Conservation (phyloP, 1,140 invertebrate genomes). For the Neuroterus valhalla region DNA sequence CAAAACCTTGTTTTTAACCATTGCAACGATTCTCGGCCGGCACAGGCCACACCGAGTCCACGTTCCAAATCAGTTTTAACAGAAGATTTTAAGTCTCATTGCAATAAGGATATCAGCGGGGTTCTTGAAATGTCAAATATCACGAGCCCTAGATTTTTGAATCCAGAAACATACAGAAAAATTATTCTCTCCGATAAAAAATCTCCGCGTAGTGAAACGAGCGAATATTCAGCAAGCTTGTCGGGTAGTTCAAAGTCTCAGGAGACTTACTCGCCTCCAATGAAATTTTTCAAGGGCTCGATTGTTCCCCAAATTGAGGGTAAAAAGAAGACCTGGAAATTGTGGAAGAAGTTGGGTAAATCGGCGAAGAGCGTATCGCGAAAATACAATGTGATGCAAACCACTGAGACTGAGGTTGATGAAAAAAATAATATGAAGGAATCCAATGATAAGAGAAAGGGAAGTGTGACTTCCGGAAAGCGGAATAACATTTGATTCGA, state of each 20-base stretch:
- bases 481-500: too few relatives aligned
- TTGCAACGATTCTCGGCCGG: too few relatives aligned
- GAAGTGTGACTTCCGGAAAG: too few relatives aligned
- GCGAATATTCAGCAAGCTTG: not conserved
- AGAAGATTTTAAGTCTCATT: too few relatives aligned
- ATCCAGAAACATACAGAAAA: too few relatives aligned
- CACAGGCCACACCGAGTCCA: too few relatives aligned
- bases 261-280: not conserved
- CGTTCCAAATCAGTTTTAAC: too few relatives aligned
- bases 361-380: conserved; percentile 17
- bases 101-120: too few relatives aligned
- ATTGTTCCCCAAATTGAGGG: not conserved
- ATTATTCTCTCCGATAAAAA: not conserved
- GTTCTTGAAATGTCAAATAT: too few relatives aligned
- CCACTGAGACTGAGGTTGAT: not conserved
- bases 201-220: not conserved
- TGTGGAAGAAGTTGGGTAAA: conserved; percentile 48
- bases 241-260: not conserved
- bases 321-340: conserved; percentile 55
- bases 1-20: too few relatives aligned
- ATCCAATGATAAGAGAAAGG: too few relatives aligned
- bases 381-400: conserved; percentile 27
- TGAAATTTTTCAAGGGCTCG: not conserved
- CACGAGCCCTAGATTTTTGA: too few relatives aligned
- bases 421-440: not conserved